Evolutionary conservation across 1,140 invertebrate species (phyloP).

Genomic region (Ostrea denselamellosa): DNA sequence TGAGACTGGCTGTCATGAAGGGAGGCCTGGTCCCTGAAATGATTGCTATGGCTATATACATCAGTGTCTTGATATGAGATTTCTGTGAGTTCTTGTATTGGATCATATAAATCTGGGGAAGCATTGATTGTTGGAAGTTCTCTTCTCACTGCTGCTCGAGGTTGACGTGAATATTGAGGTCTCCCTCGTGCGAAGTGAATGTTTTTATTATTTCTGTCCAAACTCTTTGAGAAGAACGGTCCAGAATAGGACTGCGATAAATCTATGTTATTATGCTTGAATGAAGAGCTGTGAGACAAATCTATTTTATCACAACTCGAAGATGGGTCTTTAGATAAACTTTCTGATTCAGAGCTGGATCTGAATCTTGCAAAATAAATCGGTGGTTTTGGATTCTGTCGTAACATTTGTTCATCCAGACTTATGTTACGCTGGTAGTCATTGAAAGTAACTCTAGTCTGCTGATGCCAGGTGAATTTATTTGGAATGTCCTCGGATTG

Average conservation of each 20-base stretch:
- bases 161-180: conserved; percentile 28
- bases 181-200: conserved; percentile 16
- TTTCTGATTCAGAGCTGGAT: conserved; percentile 38
- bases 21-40: neutral
- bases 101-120: conserved; percentile 51
- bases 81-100: conserved; percentile 30
- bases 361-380: conserved; percentile 42
- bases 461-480: conserved; percentile 15
- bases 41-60: neutral
- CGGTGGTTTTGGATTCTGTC: neutral
- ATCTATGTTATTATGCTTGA: conserved; percentile 36
- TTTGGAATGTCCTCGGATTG: conserved; percentile 35
- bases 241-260: conserved; percentile 26
- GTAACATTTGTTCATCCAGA: conserved; percentile 50
- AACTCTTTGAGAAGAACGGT: conserved; percentile 32
- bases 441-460: conserved; percentile 20
- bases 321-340: neutral
- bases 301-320: conserved; percentile 2
- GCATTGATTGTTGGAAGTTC: conserved; percentile 54
- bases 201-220: conserved; percentile 28
- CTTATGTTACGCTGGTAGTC: conserved; percentile 49
- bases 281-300: conserved; percentile 15
- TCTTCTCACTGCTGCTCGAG: conserved; percentile 16
- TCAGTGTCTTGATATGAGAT: conserved; percentile 32
- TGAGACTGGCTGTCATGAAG: neutral